Base-by-base conservation (phyloP, 2,113 vertebrate species). In the Glaucomys volans region DNA sequence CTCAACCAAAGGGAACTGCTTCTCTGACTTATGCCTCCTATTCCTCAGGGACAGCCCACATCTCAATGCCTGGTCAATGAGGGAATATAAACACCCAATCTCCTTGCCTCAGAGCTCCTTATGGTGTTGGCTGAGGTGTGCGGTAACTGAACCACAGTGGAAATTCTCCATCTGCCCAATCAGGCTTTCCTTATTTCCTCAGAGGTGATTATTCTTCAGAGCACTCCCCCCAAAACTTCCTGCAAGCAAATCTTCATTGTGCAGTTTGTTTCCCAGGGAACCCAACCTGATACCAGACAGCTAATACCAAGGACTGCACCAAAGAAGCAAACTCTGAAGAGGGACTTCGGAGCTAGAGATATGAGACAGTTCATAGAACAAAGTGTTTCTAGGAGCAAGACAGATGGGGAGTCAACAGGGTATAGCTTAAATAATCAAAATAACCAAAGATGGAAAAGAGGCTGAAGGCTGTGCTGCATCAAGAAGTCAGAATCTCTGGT, bases 221-320 rank as follows among this genome's bases (percentile, higher is more conserved):
- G 26, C 18, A 28, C 26, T 79, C n/a, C 26, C 62, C 16, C 20
- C 5, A n/a, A 59, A 79, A 64, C 42, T n/a, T 87, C 47, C 72
- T n/a, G 62, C 75, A 92, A 94, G 89, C 67, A 72, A 87, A 84
- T 52, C 47, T 84, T 62, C 62, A 84, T 0, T 50, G 82, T 4
- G 42, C 44, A 59, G 59, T 90, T 26, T 77, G 64, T 54, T 79
- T 94, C 72, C 91, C 59, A 87, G 62, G 57, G 75, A 94, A 94
- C 37, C 24, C 69, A 72, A 79, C 14, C 42, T 20, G 35, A 28
- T 62, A 62, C 26, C 9, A 86, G 52, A 52, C 24, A 81, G n/a
- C n/a, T 81, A 3, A 52, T 28, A 80, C 62, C 42, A 57, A 57
- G 67, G 67, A 37, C 67, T 54, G 32, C 32, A 92, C 32, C 50